phyloP scores from a whole-genome alignment of 2,888 invertebrate species.

The Acanthosepion pharaonis region DNA sequence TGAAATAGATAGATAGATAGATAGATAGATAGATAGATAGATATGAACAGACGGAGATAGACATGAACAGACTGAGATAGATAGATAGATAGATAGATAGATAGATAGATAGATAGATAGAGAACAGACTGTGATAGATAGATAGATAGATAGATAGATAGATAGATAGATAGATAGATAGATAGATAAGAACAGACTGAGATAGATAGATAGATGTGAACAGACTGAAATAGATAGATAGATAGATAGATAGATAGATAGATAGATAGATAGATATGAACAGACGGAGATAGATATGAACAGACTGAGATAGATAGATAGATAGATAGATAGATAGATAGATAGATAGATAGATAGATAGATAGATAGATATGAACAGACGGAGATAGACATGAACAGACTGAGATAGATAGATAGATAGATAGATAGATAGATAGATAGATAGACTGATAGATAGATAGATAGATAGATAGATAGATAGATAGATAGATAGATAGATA shows the following conservation, averaged over 20 bases:
- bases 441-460: too few relatives aligned
- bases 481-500: neutral
- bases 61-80: too few relatives aligned
- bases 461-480: neutral
- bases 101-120: neutral
- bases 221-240: neutral
- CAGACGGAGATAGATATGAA: neutral
- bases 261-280: neutral
- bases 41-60: too few relatives aligned
- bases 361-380: neutral
- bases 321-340: neutral
- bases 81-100: neutral
- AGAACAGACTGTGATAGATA: too few relatives aligned
- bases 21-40: neutral
- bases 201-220: neutral
- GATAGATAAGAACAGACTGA: too few relatives aligned
- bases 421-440: neutral
- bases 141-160: too few relatives aligned
- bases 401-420: neutral
- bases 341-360: neutral
- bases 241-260: neutral
- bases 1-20: neutral
- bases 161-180: neutral
- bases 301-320: too few relatives aligned
- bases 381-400: neutral